Evolutionary conservation across 2,888 invertebrate species (phyloP), one percentile per base, ranked within the genome.

Genomic region (Melipona bicolor): DNA sequence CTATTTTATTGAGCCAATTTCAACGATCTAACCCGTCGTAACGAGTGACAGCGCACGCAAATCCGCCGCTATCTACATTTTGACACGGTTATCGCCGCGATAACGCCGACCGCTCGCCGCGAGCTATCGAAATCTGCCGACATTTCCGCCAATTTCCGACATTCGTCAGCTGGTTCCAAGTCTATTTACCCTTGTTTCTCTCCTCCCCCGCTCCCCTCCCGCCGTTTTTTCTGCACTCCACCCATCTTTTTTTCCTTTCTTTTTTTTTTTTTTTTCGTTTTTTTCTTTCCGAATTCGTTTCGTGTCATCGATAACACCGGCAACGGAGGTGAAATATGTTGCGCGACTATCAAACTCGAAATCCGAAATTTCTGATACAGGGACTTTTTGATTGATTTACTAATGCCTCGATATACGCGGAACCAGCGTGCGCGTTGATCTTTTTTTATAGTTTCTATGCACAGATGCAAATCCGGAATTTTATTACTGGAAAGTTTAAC

Each of bases 1-100:
- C 84, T 73, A 78, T 87, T 87, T 87, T 84, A 87, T 87, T 86
- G 86, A 65, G 36, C 72, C 84, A 86, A 87, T 87, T 77, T 78
- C 72, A 77, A 15, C 80, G 79, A 77, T 83, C 72, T 73, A 80
- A 65, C 83, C 50, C 74, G 32, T 76, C 75, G 69, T 79, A 79
- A 79, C 86, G 84, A 73, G 77, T 78, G 81, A 74, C 84, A 74
- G 71, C 43, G 74, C 62, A 71, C 77, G 71, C 75, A 76, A 69
- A 80, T 73, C 76, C 75, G 27, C 54, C 19, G 75, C 32, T 75
- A 78, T 80, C 74, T 79, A 62, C 73, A 59, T 71, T 81, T 73
- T 73, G 85, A 84, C 81, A 76, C 78, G 76, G 61, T 73, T 72
- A 62, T 80, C 49, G 84, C 52, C 74, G 75, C 84, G 80, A 82